Base-by-base conservation (phyloP, 2,113 vertebrate species). In the Gnathonemus longibarbis region DNA sequence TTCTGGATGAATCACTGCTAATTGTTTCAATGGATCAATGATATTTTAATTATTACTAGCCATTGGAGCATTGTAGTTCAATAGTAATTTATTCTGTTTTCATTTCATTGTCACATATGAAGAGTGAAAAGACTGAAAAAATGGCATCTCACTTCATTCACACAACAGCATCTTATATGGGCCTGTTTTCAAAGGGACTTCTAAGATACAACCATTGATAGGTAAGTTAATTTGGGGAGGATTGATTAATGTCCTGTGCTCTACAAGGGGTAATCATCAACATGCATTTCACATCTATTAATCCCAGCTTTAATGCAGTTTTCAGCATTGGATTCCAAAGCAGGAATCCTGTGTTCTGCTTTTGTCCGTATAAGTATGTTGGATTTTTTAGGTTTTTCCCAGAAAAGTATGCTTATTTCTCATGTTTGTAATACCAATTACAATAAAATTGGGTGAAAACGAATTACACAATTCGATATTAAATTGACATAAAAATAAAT, bases 11-110 rank as follows among this genome's bases (percentile, higher is more conserved):
- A 84, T 84, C 83, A 48, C 39, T 46, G 83, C 21, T 84, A 24
- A 84, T 84, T 84, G 83, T 84, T 84, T 48, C 24, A 84, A 84
- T 84, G 83, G 42, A 84, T 84, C 83, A 48, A 48, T 84, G 45
- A 10, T 46, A 84, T 84, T 45, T 84, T 84, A 84, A 84, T 84
- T 42, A 83, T 83, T 83, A 84, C 45, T 10, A n/a, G 45, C 45
- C 83, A 84, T 24, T 84, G 42, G 39, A 84, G 83, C 83, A 84
- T 84, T 84, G 45, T 45, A n/a, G 83, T 84, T 84, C 21, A 48
- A 46, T 48, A 84, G 35, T 84, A 84, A 84, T 48, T 46, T 84
- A 46, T n/a, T 46, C 83, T 84, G 39, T 48, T 84, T 84, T 84
- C 74, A 80, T 80, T 80, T 39, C n/a, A 84, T 39, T 84, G 45